Percentiles rank a stretch among this genome's conserved stretches.
These are phyloP conservation scores for Calephelis nemesis DNA, from an alignment of 1,140 invertebrate species.

Conservation along the genomic window DNA sequence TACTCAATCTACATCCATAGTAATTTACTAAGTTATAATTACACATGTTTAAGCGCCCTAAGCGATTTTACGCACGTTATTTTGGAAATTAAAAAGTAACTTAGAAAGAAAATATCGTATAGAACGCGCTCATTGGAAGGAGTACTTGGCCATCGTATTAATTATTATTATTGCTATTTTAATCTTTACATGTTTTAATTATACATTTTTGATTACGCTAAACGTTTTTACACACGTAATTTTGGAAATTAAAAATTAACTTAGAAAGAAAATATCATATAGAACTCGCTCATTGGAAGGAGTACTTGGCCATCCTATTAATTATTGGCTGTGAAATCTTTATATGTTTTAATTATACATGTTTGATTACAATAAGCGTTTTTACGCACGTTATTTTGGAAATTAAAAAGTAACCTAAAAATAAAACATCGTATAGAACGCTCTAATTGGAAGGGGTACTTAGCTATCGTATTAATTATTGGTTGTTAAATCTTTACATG, in stretches of 20 bases:
- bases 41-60: constrained; percentile 62
- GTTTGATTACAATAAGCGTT: constrained; percentile 42
- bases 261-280: neutral
- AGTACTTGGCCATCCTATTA: too few relatives aligned
- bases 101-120: neutral
- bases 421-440: neutral
- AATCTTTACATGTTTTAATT: too few relatives aligned
- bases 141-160: too few relatives aligned
- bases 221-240: constrained; percentile 54
- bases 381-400: constrained; percentile 67
- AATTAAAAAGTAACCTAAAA: constrained; percentile 60
- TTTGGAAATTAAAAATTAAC: constrained; percentile 74
- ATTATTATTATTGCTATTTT: too few relatives aligned
- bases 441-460: neutral
- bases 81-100: constrained; percentile 73
- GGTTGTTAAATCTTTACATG: too few relatives aligned
- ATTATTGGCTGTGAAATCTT: too few relatives aligned
- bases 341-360: too few relatives aligned
- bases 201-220: constrained; percentile 36
- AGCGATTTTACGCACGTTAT: constrained; percentile 55
- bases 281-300: neutral
- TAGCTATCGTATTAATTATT: too few relatives aligned
- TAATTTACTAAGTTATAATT: constrained; percentile 50
- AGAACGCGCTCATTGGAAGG: neutral
- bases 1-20: constrained; percentile 11